Base-by-base conservation (phyloP, 1,140 invertebrate genomes). In the Antheraea pernyi region DNA sequence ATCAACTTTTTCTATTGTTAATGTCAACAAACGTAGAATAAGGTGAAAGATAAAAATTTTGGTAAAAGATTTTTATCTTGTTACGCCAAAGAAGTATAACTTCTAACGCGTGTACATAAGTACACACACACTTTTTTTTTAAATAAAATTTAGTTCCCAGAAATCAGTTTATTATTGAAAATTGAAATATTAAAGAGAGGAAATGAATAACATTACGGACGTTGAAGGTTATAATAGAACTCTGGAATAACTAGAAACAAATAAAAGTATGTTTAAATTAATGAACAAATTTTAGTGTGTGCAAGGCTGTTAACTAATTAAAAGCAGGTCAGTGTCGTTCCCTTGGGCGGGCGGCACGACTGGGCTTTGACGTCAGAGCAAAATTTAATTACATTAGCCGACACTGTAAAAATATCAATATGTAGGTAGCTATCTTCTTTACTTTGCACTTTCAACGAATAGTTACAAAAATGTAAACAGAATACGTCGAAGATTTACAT, bases 281-380 rank as follows among this genome's bases (percentile, higher is more conserved):
- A 42, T 53, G 11, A 53, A 53, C 16, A 16, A 53, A 53, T 16
- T 53, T 16, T n/a, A 10, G 16, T 53, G 16, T 6, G 46, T 10
- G 46, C 46, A 53, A 53, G 46, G 46, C 16, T 53, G 16, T n/a
- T 53, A 53, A 53, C 46, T 53, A 53, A 53, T 53, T 53, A 53
- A 53, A 53, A 53, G 46, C 46, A 53, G 46, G 46, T 13, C 46
- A 53, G 46, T 53, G 46, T 53, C 46, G 46, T 53, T 53, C 46
- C 46, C 46, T 53, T 53, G 46, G 46, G 46, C 46, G 46, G 46
- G 46, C 46, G 46, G 46, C 46, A 13, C 46, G 46, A 53, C 16
- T 53, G 16, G 46, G 46, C 46, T 53, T 53, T 53, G 46, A 53
- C 46, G 46, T 53, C 46, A 53, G 46, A 53, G 46, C 16, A 53